Evolutionary conservation across 2,113 vertebrate genomes (phyloP).

Genomic region (Halcyon senegalensis): DNA sequence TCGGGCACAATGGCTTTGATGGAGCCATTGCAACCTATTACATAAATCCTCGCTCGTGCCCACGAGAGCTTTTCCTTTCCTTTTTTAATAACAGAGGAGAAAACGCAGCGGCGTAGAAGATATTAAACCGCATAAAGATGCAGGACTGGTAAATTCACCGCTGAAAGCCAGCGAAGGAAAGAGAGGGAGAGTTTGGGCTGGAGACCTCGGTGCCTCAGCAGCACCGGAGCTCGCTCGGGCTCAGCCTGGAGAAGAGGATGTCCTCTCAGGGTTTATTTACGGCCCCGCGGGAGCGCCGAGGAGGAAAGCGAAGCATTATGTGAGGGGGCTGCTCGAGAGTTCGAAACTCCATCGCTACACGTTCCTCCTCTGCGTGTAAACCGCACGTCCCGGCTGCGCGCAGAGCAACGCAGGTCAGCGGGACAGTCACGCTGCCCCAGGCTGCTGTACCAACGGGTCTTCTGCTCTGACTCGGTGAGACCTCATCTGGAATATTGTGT

Average conservation of each 20-base stretch:
- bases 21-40: constrained; percentile 1
- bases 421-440: not conserved
- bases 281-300: not conserved
- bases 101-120: not conserved
- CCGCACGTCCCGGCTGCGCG: not conserved
- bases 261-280: not conserved
- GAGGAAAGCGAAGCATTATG: not conserved
- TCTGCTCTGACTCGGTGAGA: no score
- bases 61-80: constrained; percentile 26
- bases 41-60: constrained; percentile 11
- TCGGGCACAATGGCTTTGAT: constrained; percentile 17
- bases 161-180: not conserved
- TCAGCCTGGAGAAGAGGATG: not conserved
- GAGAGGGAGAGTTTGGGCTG: not conserved
- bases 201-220: not conserved
- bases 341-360: not conserved
- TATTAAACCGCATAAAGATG: not conserved
- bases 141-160: not conserved
- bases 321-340: not conserved
- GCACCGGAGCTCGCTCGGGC: not conserved
- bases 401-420: not conserved
- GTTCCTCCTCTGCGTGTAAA: not conserved
- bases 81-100: not conserved
- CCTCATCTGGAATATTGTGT: no score
- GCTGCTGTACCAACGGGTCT: not conserved